phyloP scores from a whole-genome alignment of 2,113 vertebrate genomes.

The Stigmatopora nigra region DNA sequence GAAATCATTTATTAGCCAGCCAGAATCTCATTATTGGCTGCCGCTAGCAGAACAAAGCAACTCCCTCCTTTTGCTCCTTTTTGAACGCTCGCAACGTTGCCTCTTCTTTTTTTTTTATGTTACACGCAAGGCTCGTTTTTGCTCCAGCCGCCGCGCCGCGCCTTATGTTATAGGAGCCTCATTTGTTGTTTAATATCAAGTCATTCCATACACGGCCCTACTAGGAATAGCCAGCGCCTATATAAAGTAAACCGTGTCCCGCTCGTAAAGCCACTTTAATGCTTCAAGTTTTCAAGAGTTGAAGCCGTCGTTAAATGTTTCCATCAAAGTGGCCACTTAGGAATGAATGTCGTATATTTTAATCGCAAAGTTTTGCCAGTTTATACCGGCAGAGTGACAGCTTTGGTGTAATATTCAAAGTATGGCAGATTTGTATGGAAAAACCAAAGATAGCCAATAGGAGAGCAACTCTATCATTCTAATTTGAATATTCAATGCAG shows the following conservation, averaged over 20 bases:
- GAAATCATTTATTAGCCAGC: slow-evolving; percentile 21
- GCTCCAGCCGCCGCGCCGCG: neutral
- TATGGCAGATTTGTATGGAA: too few relatives aligned
- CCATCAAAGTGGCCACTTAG: slow-evolving; percentile 8
- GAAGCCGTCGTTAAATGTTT: neutral
- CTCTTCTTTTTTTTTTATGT: neutral
- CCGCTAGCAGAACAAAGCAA: slow-evolving; percentile 18
- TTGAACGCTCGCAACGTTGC: slow-evolving; percentile 20
- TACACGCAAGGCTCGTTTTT: slow-evolving; percentile 4
- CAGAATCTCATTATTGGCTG: slow-evolving; percentile 28
- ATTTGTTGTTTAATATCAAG: slow-evolving; percentile 12
- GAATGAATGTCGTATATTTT: slow-evolving; percentile 2
- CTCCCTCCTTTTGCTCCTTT: neutral
- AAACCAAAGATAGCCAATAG: too few relatives aligned
- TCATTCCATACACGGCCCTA: neutral
- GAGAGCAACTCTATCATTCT: too few relatives aligned
- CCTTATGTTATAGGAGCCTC: neutral
- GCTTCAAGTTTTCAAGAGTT: slow-evolving; percentile 8
- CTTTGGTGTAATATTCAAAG: too few relatives aligned
- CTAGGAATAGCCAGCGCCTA: neutral
- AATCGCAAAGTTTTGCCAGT: slow-evolving; percentile 14
- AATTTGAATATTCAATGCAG: too few relatives aligned
- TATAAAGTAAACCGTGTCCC: slow-evolving; percentile 5
- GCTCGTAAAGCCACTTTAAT: neutral
- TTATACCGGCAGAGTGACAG: too few relatives aligned